phyloP scores from a whole-genome alignment of 2,888 invertebrate genomes.

The Parelbella ahira region DNA sequence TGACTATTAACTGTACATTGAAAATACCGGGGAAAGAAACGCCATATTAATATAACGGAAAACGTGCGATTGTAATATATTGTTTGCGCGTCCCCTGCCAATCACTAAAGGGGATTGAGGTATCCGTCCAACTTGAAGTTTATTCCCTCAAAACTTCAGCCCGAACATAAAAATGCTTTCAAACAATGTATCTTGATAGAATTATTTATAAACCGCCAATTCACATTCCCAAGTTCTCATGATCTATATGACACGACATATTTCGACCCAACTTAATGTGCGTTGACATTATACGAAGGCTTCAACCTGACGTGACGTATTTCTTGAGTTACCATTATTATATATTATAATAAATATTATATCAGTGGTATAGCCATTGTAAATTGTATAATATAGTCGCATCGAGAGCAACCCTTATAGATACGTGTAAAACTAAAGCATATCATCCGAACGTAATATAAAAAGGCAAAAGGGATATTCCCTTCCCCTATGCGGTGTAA shows the following conservation, averaged over 20 bases:
- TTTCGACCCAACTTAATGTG: no score
- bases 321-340: no score
- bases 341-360: no score
- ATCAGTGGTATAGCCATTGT: no score
- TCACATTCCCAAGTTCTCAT: no score
- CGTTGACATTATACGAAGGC: no score
- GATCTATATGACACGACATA: no score
- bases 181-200: slow-evolving; percentile 23
- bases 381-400: not conserved
- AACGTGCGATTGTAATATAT: not conserved
- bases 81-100: slow-evolving; percentile 25
- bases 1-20: no score
- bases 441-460: slow-evolving; percentile 15
- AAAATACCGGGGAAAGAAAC: no score
- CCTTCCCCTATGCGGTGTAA: slow-evolving; percentile 38
- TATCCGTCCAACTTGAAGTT: slow-evolving; percentile 26
- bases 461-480: slow-evolving; percentile 28
- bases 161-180: slow-evolving; percentile 38
- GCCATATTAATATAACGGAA: slow-evolving; percentile 1
- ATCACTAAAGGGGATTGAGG: slow-evolving; percentile 29
- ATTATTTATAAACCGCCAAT: slow-evolving; percentile 16
- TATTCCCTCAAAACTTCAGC: slow-evolving; percentile 31
- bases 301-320: no score
- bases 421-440: slow-evolving; percentile 4
- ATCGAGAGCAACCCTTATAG: not conserved